A percentile compares a stretch with the other conserved stretches of the same genome.
These are phyloP conservation scores for Xyrichtys novacula DNA, from an alignment of 2,797 vertebrate species.

Conservation along the genomic window DNA sequence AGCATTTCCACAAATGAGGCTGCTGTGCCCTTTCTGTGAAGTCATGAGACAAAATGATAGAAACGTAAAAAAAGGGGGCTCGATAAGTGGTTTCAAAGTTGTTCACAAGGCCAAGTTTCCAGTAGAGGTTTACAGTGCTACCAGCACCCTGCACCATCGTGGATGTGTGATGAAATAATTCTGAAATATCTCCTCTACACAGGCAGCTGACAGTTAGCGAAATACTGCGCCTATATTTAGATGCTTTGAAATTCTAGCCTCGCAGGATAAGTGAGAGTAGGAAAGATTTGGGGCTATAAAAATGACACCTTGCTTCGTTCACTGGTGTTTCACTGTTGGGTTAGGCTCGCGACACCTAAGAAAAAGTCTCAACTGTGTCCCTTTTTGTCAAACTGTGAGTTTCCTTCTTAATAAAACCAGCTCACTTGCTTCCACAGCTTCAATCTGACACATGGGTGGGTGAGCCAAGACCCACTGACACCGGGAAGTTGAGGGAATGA, in stretches of 20 bases:
- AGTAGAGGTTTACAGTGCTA: conserved; percentile 74
- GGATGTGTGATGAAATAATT: conserved; percentile 4
- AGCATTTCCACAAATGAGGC: conserved; percentile 13
- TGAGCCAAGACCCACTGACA: background rate
- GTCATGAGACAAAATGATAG: conserved; percentile 48
- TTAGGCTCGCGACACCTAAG: conserved; percentile 5
- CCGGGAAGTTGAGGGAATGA: too few species aligned
- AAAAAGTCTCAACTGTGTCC: conserved; percentile 19
- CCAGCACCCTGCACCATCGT: conserved; percentile 23
- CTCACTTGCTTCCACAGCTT: conserved; percentile 7
- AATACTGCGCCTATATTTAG: background rate
- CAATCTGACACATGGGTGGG: background rate
- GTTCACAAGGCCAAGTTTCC: conserved; percentile 66
- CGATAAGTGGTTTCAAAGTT: conserved; percentile 43
- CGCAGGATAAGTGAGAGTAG: conserved; percentile 14
- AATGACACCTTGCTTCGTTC: background rate
- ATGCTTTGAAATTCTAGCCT: conserved; percentile 19
- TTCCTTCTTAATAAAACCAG: conserved; percentile 27
- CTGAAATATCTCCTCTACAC: conserved; percentile 15
- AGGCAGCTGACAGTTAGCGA: conserved; percentile 23
- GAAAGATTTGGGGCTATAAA: conserved; percentile 8
- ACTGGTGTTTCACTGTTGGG: conserved; percentile 23
- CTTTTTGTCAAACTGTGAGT: conserved; percentile 8
- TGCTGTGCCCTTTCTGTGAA: conserved; percentile 31
- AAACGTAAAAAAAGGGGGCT: conserved; percentile 33